Evolutionary conservation across 2,113 vertebrate genomes (phyloP).

Genomic region (Tenrec ecaudatus): DNA sequence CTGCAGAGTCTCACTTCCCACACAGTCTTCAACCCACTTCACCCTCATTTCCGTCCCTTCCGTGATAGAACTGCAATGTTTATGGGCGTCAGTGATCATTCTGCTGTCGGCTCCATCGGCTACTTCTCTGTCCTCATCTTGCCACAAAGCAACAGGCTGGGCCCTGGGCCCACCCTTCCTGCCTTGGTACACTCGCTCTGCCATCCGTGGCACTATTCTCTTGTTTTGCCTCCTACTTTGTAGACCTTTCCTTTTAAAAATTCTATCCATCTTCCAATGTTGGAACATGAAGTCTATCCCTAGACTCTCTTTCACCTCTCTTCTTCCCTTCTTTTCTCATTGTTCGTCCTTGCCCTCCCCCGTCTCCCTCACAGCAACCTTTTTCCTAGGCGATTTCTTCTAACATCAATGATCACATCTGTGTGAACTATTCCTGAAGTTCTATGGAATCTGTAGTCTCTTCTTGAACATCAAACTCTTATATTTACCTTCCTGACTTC

Average conservation of each 20-base stretch:
- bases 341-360: not conserved
- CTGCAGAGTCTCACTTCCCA: constrained; percentile 10
- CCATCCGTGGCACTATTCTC: not conserved
- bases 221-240: not conserved
- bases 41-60: not conserved
- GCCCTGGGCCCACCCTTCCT: not conserved
- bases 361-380: not conserved
- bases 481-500: not conserved
- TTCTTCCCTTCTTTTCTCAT: not conserved
- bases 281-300: not conserved
- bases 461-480: not conserved
- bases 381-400: not conserved
- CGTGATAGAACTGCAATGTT: not conserved
- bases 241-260: not conserved
- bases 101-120: not conserved
- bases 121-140: not conserved
- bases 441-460: not conserved
- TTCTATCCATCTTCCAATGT: not conserved
- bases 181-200: not conserved
- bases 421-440: not conserved
- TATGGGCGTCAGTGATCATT: not conserved
- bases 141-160: not conserved
- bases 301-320: not conserved
- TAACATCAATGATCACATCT: not conserved
- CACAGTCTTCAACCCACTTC: not conserved